These are phyloP conservation scores for Caenorhabditis inopinata DNA, from an alignment of 1,140 invertebrate genomes.

Conservation along the genomic window DNA sequence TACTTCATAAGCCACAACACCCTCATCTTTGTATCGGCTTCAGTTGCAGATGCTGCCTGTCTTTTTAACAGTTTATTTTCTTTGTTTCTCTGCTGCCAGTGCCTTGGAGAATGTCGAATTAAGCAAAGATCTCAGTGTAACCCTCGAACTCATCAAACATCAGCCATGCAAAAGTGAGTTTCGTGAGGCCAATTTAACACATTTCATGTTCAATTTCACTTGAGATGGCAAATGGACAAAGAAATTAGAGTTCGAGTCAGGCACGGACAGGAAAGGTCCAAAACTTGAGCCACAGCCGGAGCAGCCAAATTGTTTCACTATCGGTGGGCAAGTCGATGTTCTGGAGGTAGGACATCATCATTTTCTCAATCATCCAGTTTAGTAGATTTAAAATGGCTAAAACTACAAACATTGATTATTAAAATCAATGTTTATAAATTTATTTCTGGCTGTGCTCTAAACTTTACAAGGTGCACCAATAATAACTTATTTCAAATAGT, in stretches of 20 bases:
- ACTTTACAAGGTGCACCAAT: too few relatives aligned
- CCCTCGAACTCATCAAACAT: slow-evolving; percentile 64
- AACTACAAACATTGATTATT: too few relatives aligned
- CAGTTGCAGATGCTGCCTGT: neutral
- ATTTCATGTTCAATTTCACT: neutral
- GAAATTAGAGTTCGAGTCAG: slow-evolving; percentile 64
- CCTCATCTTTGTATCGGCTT: neutral
- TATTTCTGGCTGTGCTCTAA: too few relatives aligned
- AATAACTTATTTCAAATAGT: too few relatives aligned
- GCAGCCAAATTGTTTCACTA: slow-evolving; percentile 56
- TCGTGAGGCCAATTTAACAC: too few relatives aligned
- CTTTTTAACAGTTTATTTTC: neutral
- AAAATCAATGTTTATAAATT: too few relatives aligned
- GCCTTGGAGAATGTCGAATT: slow-evolving; percentile 46
- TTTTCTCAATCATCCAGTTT: neutral
- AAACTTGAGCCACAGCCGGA: slow-evolving; percentile 49
- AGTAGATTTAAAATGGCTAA: too few relatives aligned
- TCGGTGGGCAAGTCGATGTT: slow-evolving; percentile 62
- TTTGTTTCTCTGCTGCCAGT: neutral
- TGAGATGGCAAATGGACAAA: slow-evolving; percentile 61
- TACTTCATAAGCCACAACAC: slow-evolving; percentile 24
- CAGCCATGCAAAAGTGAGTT: slow-evolving; percentile 59
- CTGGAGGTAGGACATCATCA: neutral
- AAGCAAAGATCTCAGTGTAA: slow-evolving; percentile 59
- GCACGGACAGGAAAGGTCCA: slow-evolving; percentile 59